phyloP scores from a whole-genome alignment of 1,140 invertebrate species.

The Drosophila rhopaloa region DNA sequence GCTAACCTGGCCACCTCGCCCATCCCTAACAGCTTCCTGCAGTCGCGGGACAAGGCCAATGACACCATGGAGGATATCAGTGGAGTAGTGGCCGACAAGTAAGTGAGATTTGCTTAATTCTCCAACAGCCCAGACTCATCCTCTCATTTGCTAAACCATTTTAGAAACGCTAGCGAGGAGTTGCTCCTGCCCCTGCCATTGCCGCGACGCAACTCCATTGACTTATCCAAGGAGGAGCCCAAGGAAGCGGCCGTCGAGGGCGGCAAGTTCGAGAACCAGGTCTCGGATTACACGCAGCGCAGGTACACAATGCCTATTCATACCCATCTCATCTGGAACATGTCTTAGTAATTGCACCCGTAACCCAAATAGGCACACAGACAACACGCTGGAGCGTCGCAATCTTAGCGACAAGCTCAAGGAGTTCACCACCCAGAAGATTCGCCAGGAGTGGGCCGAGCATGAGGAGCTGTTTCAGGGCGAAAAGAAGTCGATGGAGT shows the following conservation, averaged over 20 bases:
- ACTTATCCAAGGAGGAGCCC: conserved; percentile 85
- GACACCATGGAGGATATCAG: conserved; percentile 84
- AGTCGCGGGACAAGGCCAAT: conserved; percentile 80
- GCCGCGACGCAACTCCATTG: conserved; percentile 86
- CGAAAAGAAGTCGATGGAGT: conserved; percentile 56
- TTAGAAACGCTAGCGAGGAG: conserved; percentile 83
- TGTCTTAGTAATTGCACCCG: neutral
- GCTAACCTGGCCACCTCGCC: conserved; percentile 94
- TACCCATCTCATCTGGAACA: neutral
- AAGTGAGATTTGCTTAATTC: conserved; percentile 2
- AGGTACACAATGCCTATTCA: conserved; percentile 80
- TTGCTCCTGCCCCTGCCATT: conserved; percentile 83
- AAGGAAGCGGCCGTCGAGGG: conserved; percentile 62
- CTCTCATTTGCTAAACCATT: conserved; percentile 40
- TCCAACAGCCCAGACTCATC: conserved; percentile 20
- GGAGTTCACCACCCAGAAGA: conserved; percentile 82
- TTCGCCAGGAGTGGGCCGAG: conserved; percentile 83
- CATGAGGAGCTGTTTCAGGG: conserved; percentile 80
- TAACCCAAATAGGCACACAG: conserved; percentile 66
- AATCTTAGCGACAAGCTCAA: conserved; percentile 70
- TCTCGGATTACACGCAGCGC: conserved; percentile 88
- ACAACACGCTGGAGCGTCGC: conserved; percentile 75
- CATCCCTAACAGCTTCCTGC: conserved; percentile 89
- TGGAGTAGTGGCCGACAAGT: conserved; percentile 61
- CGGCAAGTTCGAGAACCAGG: conserved; percentile 86